Percentiles rank a stretch among this genome's conserved stretches.
Conservation (phyloP, 2,797 vertebrate species). For the Amazona ochrocephala region DNA sequence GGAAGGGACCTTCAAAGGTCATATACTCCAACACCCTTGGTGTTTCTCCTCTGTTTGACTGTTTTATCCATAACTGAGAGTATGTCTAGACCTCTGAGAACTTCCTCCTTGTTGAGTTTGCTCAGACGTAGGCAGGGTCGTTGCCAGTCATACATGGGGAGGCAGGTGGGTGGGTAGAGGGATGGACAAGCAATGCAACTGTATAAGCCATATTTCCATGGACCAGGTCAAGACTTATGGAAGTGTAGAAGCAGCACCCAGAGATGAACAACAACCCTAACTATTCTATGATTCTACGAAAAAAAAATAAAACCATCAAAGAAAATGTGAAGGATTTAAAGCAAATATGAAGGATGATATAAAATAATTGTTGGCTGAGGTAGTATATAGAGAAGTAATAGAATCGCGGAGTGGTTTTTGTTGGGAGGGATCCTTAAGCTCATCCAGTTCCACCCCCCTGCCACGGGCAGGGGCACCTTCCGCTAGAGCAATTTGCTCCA, state of each 20-base stretch:
- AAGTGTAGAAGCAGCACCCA: not conserved
- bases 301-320: not conserved
- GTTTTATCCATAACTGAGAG: not conserved
- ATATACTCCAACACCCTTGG: not conserved
- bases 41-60: not conserved
- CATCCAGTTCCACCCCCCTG: not conserved
- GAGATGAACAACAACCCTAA: not conserved
- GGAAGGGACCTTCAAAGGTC: not conserved
- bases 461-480: not conserved
- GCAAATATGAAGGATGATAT: not conserved
- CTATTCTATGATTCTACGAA: no score
- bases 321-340: not conserved
- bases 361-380: not conserved
- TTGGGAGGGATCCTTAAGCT: not conserved
- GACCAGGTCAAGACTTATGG: not conserved
- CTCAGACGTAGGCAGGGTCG: not conserved
- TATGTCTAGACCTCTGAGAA: not conserved
- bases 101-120: not conserved
- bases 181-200: not conserved
- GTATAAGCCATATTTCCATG: not conserved
- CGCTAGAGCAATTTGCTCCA: not conserved
- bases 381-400: not conserved
- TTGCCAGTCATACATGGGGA: rapidly evolving
- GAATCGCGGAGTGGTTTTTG: not conserved
- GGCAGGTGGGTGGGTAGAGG: not conserved